A percentile compares a stretch with the other conserved stretches of the same genome.
Conservation (phyloP, 92 coral and sea anemone species). For the Epizoanthus scotinus region DNA sequence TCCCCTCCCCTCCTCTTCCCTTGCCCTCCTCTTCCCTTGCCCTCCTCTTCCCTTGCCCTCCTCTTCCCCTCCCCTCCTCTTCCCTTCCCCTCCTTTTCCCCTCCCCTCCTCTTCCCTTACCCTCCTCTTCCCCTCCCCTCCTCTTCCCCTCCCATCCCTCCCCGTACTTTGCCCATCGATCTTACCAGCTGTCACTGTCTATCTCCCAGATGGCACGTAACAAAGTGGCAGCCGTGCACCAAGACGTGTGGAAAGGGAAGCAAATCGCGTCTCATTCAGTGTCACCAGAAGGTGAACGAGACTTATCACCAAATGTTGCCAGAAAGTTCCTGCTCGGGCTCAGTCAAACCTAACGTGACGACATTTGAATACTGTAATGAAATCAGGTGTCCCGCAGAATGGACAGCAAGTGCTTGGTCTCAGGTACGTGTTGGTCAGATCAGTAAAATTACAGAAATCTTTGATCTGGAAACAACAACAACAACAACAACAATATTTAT, state of each 20-base stretch:
- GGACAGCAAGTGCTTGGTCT: constrained; percentile 59
- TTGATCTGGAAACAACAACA: too few relatives aligned
- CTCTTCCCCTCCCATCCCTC: too few relatives aligned
- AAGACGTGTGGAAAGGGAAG: constrained; percentile 67
- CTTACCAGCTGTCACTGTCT: neutral
- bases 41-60: too few relatives aligned
- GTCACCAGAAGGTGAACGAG: constrained; percentile 46
- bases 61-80: too few relatives aligned
- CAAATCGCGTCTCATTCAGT: constrained; percentile 50
- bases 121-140: too few relatives aligned
- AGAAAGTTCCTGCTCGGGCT: constrained; percentile 2
- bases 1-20: too few relatives aligned
- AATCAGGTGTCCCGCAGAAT: constrained; percentile 60
- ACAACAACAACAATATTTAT: too few relatives aligned
- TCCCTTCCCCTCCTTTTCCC: too few relatives aligned
- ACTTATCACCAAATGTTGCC: constrained; percentile 20
- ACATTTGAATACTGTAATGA: constrained; percentile 53
- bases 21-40: too few relatives aligned
- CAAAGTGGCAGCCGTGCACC: constrained; percentile 66
- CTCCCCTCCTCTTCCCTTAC: too few relatives aligned
- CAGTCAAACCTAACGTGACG: constrained; percentile 34
- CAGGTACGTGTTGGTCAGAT: constrained; percentile 27
- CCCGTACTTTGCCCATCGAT: too few relatives aligned
- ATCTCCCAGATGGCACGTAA: constrained; percentile 65
- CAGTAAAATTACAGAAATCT: too few relatives aligned